Evolutionary conservation across 23 tunicate genomes (phyloP).

Genomic region (Trididemnum clinides): DNA sequence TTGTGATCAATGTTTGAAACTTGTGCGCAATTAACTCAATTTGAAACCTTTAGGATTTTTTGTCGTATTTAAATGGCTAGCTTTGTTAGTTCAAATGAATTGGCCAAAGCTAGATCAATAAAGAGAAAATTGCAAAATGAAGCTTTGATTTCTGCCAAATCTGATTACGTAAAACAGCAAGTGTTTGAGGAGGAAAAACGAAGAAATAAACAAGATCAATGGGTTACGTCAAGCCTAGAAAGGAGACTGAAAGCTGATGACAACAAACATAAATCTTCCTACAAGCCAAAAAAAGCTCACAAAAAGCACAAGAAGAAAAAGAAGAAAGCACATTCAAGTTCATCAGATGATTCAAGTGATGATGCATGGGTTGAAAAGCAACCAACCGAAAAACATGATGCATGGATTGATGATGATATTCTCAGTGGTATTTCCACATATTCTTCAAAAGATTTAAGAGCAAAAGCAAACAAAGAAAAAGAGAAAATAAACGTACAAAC

Average conservation of each 20-base stretch:
- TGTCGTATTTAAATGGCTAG: conserved; percentile 34
- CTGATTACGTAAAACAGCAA: conserved; percentile 29
- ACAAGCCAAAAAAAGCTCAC: conserved; percentile 27
- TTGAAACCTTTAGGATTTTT: neutral
- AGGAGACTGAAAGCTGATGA: conserved; percentile 18
- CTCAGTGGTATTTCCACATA: conserved; percentile 47
- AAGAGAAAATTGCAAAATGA: conserved; percentile 34
- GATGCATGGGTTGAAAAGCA: conserved; percentile 68
- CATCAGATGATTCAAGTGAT: conserved; percentile 11
- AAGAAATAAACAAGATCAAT: conserved; percentile 55
- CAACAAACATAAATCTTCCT: neutral
- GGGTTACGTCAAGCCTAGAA: conserved; percentile 51
- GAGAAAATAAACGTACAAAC: conserved; percentile 1
- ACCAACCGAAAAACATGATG: neutral
- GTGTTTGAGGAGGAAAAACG: conserved; percentile 17
- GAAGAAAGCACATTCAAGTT: conserved; percentile 8
- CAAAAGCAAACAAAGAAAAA: conserved; percentile 28
- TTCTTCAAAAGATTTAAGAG: conserved; percentile 53
- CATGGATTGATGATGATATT: conserved; percentile 49
- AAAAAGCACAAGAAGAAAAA: conserved; percentile 40
- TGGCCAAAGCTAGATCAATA: conserved; percentile 21
- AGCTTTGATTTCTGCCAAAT: conserved; percentile 26
- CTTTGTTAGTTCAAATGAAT: conserved; percentile 60
- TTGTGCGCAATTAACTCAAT: no score
- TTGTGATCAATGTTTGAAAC: no score